phyloP scores from a whole-genome alignment of 35 echinoderm and acorn worm genomes.

The Lytechinus variegatus region DNA sequence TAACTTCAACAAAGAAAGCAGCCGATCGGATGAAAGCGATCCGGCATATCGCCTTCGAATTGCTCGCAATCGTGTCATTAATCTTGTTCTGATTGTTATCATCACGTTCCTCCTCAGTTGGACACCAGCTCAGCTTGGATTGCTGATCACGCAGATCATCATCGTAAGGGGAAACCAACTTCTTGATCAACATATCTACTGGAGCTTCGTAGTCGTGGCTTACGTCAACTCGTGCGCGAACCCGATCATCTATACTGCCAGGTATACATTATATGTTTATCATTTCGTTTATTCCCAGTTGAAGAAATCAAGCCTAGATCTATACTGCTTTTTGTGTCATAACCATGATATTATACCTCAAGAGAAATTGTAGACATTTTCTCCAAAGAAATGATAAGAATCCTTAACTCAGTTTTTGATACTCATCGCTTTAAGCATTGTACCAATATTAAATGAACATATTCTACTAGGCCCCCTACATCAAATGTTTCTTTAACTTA shows the following conservation, averaged over 20 bases:
- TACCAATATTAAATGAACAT: no score
- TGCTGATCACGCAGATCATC: not conserved
- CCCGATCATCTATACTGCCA: constrained; percentile 86
- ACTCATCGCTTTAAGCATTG: no score
- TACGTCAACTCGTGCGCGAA: constrained; percentile 90
- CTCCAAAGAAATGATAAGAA: no score
- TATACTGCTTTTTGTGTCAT: no score
- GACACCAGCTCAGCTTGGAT: not conserved
- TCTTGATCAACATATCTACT: not conserved
- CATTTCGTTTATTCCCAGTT: no score
- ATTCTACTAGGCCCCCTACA: no score
- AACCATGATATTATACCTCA: no score
- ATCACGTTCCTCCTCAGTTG: not conserved
- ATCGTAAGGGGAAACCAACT: not conserved
- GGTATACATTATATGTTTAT: constrained; percentile 46
- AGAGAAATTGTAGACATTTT: no score
- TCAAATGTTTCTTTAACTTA: no score
- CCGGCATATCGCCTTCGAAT: not conserved
- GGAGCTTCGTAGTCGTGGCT: constrained; percentile 67
- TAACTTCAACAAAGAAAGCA: not conserved
- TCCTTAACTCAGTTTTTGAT: no score
- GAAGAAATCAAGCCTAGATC: no score
- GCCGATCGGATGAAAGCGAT: not conserved
- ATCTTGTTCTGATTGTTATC: not conserved
- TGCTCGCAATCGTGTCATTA: not conserved